Conservation (phyloP, 1,140 invertebrate genomes). For the Colletes latitarsis region DNA sequence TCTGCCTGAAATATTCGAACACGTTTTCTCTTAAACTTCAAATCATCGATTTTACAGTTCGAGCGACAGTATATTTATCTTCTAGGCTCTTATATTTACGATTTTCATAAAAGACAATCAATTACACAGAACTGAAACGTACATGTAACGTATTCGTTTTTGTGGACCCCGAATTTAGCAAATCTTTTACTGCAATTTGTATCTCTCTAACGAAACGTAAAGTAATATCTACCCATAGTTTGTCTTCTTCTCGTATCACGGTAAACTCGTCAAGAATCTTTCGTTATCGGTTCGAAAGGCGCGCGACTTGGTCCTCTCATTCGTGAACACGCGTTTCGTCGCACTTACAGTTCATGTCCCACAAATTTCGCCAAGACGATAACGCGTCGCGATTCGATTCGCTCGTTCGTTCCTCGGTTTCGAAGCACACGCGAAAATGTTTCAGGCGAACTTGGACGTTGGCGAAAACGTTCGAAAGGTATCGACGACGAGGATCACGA, state of each 20-base stretch:
- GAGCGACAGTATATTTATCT: too few species aligned
- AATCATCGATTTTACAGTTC: too few species aligned
- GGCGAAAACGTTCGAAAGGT: background rate
- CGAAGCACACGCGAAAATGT: background rate
- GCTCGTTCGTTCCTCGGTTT: conserved; percentile 14
- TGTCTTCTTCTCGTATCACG: background rate
- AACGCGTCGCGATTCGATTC: background rate
- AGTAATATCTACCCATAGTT: conserved; percentile 26
- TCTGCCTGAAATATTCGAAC: conserved; percentile 45
- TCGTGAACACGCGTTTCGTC: conserved; percentile 2
- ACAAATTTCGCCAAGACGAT: conserved; percentile 1
- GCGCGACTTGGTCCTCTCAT: conserved; percentile 15
- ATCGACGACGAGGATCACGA: background rate
- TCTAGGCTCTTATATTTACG: background rate
- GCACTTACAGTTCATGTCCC: background rate
- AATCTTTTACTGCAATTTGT: too few species aligned
- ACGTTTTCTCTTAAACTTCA: background rate
- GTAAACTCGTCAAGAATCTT: background rate
- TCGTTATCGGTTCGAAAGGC: background rate
- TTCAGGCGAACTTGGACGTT: background rate
- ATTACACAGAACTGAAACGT: too few species aligned
- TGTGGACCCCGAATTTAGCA: too few species aligned
- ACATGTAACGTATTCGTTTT: too few species aligned
- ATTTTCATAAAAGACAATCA: background rate
- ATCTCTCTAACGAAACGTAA: background rate